A percentile compares a stretch with the other conserved stretches of the same genome.
phyloP scores from a whole-genome alignment of 2,113 vertebrate species.

The Leptocoma aspasia region DNA sequence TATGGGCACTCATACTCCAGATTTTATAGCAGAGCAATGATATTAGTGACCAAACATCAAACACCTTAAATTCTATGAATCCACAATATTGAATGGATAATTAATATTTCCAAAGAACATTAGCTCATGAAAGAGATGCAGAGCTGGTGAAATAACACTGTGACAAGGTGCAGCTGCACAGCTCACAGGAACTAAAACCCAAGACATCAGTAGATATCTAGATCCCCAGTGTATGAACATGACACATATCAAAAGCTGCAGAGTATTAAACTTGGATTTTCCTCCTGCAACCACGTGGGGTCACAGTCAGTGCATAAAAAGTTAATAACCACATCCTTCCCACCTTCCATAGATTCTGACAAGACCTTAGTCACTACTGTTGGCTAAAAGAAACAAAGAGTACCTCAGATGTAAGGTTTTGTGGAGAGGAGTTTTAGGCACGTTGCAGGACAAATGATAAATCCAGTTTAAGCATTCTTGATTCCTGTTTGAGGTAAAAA shows the following conservation, averaged over 20 bases:
- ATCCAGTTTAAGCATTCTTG: not conserved
- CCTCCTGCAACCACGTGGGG: not conserved
- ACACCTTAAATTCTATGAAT: not conserved
- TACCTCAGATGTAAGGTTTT: not conserved
- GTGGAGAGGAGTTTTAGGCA: not conserved
- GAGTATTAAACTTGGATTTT: not conserved
- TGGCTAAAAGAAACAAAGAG: not conserved
- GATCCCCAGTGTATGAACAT: not conserved
- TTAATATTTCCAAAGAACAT: not conserved
- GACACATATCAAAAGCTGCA: not conserved
- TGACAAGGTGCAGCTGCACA: not conserved
- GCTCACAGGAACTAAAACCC: not conserved
- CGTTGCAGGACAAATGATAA: not conserved
- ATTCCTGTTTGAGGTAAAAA: not conserved
- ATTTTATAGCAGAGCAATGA: not conserved
- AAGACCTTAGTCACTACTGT: not conserved
- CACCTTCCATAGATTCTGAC: not conserved
- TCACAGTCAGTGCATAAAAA: not conserved
- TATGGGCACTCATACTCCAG: not conserved
- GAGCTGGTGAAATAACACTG: not conserved
- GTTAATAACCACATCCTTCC: not conserved
- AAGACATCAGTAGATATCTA: not conserved
- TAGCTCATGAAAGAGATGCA: not conserved
- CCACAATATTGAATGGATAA: not conserved
- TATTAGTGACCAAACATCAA: not conserved